These are phyloP conservation scores for Eurystomus glaucurus DNA, from an alignment of 2,797 vertebrate species.

Conservation along the genomic window DNA sequence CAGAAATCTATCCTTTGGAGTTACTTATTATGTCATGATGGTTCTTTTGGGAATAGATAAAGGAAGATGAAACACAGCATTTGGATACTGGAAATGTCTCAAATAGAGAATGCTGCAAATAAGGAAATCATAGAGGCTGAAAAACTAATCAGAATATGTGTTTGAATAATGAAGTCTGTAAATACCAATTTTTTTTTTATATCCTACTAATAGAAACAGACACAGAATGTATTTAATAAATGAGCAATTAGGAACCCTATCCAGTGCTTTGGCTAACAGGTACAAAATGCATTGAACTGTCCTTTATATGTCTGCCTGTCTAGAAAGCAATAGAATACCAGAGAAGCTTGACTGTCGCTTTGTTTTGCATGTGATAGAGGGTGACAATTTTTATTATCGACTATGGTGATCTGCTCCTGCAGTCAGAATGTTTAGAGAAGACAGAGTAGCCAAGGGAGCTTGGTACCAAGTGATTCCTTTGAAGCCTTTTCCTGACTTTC, in stretches of 20 bases:
- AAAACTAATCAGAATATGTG: not conserved
- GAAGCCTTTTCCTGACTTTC: not conserved
- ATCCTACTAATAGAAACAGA: not conserved
- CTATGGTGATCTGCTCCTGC: not conserved
- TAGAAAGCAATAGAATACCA: not conserved
- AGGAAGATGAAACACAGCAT: not conserved
- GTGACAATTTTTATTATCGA: accelerated
- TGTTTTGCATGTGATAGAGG: not conserved
- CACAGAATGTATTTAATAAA: not conserved
- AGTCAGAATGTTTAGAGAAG: not conserved
- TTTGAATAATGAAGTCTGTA: not conserved
- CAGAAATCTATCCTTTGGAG: not conserved
- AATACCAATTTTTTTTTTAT: not conserved
- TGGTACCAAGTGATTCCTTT: not conserved
- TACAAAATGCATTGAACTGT: not conserved
- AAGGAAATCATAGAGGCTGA: not conserved
- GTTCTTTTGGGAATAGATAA: not conserved
- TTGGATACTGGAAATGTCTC: not conserved
- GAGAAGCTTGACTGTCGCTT: not conserved
- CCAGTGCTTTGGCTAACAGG: not conserved
- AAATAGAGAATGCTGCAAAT: not conserved
- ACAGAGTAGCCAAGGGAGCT: not conserved
- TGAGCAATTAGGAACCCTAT: not conserved
- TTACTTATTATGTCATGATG: not conserved
- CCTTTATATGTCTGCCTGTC: not conserved